Evolutionary conservation across 2,797 vertebrate species (phyloP).

Genomic region (Morus bassanus): DNA sequence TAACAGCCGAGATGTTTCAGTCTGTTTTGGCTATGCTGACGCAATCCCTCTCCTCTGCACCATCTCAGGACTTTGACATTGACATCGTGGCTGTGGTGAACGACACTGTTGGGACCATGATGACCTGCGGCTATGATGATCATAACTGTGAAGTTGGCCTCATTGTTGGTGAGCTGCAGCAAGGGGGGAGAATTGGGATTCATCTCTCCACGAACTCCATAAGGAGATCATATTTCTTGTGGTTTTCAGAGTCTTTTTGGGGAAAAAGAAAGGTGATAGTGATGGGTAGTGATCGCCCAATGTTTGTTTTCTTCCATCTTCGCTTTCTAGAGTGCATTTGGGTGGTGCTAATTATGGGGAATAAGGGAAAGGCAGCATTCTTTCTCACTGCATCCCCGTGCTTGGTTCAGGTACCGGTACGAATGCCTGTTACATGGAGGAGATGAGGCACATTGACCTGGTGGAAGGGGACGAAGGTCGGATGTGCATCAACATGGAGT

Average conservation of each 20-base stretch:
- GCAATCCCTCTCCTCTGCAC: not conserved
- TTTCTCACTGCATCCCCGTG: not conserved
- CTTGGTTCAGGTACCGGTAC: slow-evolving; percentile 85
- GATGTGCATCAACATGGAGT: slow-evolving; percentile 98
- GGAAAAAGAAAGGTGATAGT: not conserved
- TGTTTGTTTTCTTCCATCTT: not conserved
- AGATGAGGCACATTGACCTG: slow-evolving; percentile 91
- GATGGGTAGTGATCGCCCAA: rapidly evolving
- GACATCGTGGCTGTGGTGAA: slow-evolving; percentile 94
- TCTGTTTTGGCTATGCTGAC: not conserved
- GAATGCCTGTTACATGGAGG: slow-evolving; percentile 98
- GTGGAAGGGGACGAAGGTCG: slow-evolving; percentile 93
- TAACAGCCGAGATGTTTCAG: rapidly evolving
- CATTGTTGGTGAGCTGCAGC: slow-evolving; percentile 85
- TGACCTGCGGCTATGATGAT: slow-evolving; percentile 96
- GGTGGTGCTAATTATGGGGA: not conserved
- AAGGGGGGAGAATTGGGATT: not conserved
- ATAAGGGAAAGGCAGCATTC: not conserved
- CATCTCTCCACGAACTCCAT: not conserved
- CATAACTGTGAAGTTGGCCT: slow-evolving; percentile 94
- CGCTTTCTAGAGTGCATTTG: rapidly evolving
- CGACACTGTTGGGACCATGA: slow-evolving; percentile 97
- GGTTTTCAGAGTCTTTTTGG: not conserved
- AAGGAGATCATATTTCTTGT: not conserved
- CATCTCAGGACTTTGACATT: slow-evolving; percentile 90